phyloP scores from a whole-genome alignment of 2,113 vertebrate genomes.

The Chunga burmeisteri region DNA sequence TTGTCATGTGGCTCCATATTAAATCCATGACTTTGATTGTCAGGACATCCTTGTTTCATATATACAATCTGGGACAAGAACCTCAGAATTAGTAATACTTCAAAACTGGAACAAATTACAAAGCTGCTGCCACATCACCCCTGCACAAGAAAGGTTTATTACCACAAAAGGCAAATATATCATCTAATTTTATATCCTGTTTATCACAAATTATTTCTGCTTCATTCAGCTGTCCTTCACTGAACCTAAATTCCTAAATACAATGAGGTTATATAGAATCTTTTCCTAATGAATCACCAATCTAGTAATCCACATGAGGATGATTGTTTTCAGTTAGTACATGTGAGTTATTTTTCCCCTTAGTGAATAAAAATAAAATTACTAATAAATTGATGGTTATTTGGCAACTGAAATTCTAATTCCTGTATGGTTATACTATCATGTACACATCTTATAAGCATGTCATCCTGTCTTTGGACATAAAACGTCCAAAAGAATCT shows the following conservation, averaged over 20 bases:
- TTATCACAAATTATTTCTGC: neutral
- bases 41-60: neutral
- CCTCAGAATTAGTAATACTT: neutral
- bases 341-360: neutral
- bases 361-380: neutral
- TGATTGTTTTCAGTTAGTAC: neutral
- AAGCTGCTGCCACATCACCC: neutral
- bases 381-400: neutral
- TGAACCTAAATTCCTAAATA: neutral
- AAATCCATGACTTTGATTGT: neutral
- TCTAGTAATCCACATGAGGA: neutral
- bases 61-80: neutral
- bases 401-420: slow-evolving; percentile 14
- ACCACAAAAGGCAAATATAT: neutral
- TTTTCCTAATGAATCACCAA: neutral
- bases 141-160: neutral
- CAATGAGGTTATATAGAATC: neutral
- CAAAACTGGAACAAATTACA: neutral
- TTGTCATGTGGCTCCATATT: neutral
- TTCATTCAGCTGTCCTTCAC: neutral
- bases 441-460: neutral
- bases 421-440: neutral
- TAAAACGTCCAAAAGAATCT: neutral
- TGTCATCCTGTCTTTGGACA: neutral
- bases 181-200: neutral